phyloP scores from a whole-genome alignment of 2,797 vertebrate species.

The Menidia menidia region DNA sequence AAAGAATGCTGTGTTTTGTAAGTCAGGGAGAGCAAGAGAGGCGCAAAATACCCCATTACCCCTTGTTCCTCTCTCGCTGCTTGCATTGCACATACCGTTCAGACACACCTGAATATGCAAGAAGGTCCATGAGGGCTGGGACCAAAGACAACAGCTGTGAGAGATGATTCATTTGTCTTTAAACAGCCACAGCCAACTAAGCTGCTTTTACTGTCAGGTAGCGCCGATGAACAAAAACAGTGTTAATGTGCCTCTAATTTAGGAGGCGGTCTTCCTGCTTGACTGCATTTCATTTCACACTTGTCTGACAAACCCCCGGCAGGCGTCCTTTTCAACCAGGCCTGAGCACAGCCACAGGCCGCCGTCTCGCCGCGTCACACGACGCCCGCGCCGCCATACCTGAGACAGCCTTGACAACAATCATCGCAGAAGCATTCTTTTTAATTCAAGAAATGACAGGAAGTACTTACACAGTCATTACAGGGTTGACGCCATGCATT shows the following conservation, averaged over 20 bases:
- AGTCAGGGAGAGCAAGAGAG: conserved; percentile 44
- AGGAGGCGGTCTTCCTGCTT: conserved; percentile 11
- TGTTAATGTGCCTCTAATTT: conserved; percentile 25
- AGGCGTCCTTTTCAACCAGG: conserved; percentile 41
- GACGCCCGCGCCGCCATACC: neutral
- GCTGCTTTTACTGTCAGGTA: conserved; percentile 21
- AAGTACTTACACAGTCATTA: conserved; percentile 28
- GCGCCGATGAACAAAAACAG: conserved; percentile 7
- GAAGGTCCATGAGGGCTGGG: conserved; percentile 2
- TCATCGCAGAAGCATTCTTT: neutral
- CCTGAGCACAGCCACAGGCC: conserved; percentile 28
- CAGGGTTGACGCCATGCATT: conserved; percentile 25
- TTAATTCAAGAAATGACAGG: conserved; percentile 21
- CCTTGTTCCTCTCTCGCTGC: conserved; percentile 38
- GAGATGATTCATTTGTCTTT: conserved; percentile 14
- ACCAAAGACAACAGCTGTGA: conserved; percentile 6
- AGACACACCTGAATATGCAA: conserved; percentile 35
- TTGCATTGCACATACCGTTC: conserved; percentile 45
- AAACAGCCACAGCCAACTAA: neutral
- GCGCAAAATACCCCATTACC: conserved; percentile 48
- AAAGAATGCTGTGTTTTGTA: conserved; percentile 70
- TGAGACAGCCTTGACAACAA: neutral
- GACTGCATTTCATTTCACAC: conserved; percentile 34
- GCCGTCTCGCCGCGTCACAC: neutral
- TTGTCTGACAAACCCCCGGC: conserved; percentile 36